Evolutionary conservation across 2,888 invertebrate genomes (phyloP), one percentile per base, ranked within the genome.

Genomic region (Sinodicranocentrus sp.): DNA sequence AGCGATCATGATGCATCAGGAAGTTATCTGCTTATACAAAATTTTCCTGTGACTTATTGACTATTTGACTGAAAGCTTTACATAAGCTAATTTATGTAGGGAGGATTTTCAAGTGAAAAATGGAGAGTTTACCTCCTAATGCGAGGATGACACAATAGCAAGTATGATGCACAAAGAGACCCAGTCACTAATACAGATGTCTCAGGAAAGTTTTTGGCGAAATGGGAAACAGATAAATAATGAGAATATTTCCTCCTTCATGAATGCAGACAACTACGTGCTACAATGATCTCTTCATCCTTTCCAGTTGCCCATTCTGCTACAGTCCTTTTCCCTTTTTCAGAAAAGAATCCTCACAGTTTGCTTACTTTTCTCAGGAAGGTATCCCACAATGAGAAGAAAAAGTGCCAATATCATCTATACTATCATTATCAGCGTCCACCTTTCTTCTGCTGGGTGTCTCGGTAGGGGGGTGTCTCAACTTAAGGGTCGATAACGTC

Each of bases 371-470:
- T 57, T 77, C 33, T 77, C 54, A 77, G 13, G 39, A 39, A 39
- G 13, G 13, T 13, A 8, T 39, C 13, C 6, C 39, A 5, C 13
- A 39, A 13, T 39, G 39, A 10, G n/a, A 25, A 2, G 67, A 67
- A 8, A 79, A 79, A 77, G 61, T 71, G 79, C 71, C 79, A 79
- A 44, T 79, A 79, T 79, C 79, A 68, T 68, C 25, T 43, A 67
- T 57, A 54, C 68, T 77, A 68, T 68, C 68, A 71, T 79, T 77
- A 68, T 33, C 28, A 79, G 79, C 52, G 71, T 79, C 79, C 79
- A 79, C 79, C 79, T 79, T 79, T 78, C 68, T 79, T 79, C 79
- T 63, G 79, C 71, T 79, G 79, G 79, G 79, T 79, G 79, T 79
- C 79, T 71, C 79, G 61, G 71, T 28, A 79, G 79, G 79, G 54